A percentile compares a stretch with the other conserved stretches of the same genome.
These are phyloP conservation scores for Nomia melanderi DNA, from an alignment of 1,140 invertebrate genomes.

Conservation along the genomic window DNA sequence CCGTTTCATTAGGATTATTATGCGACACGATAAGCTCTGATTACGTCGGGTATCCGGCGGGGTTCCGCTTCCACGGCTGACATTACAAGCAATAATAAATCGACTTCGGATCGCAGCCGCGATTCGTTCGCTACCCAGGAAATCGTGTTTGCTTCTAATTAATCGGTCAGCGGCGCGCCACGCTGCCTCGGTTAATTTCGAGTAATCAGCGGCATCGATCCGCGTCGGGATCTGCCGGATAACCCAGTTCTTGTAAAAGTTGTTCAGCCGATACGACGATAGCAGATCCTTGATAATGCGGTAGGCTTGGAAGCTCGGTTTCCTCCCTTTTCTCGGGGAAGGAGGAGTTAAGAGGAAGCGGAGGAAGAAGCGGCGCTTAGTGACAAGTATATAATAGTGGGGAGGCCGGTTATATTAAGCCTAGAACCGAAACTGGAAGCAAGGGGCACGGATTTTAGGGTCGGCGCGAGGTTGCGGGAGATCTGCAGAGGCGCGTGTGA, in stretches of 20 bases:
- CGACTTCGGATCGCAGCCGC: not conserved
- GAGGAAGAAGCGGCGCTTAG: slow-evolving; percentile 5
- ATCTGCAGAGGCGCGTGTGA: slow-evolving; percentile 69
- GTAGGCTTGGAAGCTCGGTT: not conserved
- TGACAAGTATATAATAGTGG: slow-evolving; percentile 51
- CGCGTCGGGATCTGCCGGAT: not conserved
- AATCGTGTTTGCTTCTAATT: slow-evolving; percentile 3
- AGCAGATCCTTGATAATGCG: not conserved
- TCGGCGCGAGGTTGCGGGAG: slow-evolving; percentile 63
- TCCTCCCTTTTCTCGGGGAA: too few relatives aligned
- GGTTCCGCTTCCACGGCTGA: slow-evolving; percentile 52
- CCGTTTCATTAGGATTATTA: slow-evolving; percentile 65
- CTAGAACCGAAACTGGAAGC: slow-evolving; percentile 34
- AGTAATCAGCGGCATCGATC: not conserved
- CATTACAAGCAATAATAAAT: slow-evolving; percentile 35
- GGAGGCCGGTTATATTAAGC: slow-evolving; percentile 34
- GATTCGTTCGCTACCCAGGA: not conserved
- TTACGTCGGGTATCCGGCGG: slow-evolving; percentile 42
- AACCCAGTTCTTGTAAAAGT: not conserved
- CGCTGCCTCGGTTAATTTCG: not conserved
- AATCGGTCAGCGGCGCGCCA: not conserved
- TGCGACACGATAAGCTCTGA: slow-evolving; percentile 59
- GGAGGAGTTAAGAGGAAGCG: not conserved
- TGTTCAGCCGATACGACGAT: not conserved
- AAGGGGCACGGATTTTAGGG: slow-evolving; percentile 58